Evolutionary conservation across 2,888 invertebrate species (phyloP).

Genomic region (Ypsolopha sequella): DNA sequence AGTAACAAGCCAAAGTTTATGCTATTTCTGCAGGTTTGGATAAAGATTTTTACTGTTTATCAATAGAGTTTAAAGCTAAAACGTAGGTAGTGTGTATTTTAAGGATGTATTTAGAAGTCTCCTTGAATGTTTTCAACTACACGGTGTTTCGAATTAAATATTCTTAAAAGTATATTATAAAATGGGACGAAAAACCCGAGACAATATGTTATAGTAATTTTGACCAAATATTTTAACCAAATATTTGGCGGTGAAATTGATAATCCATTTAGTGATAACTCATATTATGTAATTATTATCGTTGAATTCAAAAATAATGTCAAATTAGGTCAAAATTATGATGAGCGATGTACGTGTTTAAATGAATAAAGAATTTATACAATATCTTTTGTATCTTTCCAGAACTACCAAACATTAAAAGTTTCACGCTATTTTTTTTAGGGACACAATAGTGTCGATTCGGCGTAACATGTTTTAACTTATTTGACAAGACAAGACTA

Average conservation of each 20-base stretch:
- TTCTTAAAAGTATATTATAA: not conserved
- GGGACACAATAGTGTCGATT: too few relatives aligned
- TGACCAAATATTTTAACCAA: constrained; percentile 56
- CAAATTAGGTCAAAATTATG: constrained; percentile 51
- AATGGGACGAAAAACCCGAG: constrained; percentile 15
- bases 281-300: constrained; percentile 8
- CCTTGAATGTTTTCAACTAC: not conserved
- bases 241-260: constrained; percentile 51
- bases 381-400: not conserved
- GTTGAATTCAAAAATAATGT: constrained; percentile 42
- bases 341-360: constrained; percentile 46
- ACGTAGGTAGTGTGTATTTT: not conserved
- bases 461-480: too few relatives aligned
- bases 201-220: constrained; percentile 47
- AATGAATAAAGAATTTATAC: constrained; percentile 54
- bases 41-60: constrained; percentile 1
- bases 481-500: too few relatives aligned
- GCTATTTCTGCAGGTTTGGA: constrained; percentile 18
- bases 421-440: too few relatives aligned
- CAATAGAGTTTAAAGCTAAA: constrained; percentile 1
- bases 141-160: not conserved
- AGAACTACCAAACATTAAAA: not conserved
- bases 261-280: constrained; percentile 38
- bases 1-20: constrained; percentile 41
- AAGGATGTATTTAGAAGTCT: not conserved